phyloP scores from a whole-genome alignment of 2,888 invertebrate genomes.

The Periphyllus acericola region DNA sequence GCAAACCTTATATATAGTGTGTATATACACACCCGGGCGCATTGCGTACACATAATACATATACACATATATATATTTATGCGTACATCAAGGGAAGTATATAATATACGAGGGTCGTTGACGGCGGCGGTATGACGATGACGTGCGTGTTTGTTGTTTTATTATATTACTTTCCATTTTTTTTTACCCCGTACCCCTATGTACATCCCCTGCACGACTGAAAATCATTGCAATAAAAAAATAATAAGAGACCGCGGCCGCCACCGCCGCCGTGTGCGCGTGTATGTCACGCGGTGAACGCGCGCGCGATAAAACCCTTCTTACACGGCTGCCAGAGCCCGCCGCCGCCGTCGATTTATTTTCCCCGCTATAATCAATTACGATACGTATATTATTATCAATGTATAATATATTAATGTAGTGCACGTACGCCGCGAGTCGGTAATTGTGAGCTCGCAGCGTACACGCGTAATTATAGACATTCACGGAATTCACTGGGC shows the following conservation, averaged over 20 bases:
- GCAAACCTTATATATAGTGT: conserved; percentile 25
- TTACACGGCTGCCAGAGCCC: neutral
- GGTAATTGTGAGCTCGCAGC: neutral
- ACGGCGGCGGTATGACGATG: conserved; percentile 35
- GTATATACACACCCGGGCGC: neutral
- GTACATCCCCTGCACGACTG: neutral
- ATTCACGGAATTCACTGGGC: too few species aligned
- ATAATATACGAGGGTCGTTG: conserved; percentile 42
- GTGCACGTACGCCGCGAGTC: neutral
- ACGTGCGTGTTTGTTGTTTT: conserved; percentile 55
- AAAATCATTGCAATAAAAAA: conserved; percentile 45
- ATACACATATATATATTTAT: too few species aligned
- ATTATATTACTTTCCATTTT: conserved; percentile 33
- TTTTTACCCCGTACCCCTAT: neutral
- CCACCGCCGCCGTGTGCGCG: neutral
- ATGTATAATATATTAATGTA: neutral
- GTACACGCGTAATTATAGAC: too few species aligned
- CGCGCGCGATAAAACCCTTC: neutral
- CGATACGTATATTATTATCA: neutral
- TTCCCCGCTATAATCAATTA: neutral
- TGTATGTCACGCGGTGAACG: neutral
- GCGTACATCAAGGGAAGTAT: conserved; percentile 3
- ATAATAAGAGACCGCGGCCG: neutral
- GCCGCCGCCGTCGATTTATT: neutral
- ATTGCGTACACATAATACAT: neutral